Conservation (phyloP, 1,140 invertebrate genomes). For the Chironomus tepperi region DNA sequence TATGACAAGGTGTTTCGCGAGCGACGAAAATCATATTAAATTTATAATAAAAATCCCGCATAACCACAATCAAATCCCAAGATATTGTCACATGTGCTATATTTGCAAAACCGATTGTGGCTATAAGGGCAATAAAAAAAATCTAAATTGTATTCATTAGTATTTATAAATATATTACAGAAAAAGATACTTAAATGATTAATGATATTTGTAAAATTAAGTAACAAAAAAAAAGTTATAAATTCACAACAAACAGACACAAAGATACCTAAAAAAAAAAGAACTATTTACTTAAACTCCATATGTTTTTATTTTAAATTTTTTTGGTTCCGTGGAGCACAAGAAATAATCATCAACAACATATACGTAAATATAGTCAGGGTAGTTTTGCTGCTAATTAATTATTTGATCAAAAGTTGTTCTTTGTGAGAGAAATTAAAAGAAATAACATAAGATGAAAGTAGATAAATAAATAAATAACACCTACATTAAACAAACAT, state of each 20-base stretch:
- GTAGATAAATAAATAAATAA: background rate
- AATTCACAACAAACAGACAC: background rate
- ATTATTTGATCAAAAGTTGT: background rate
- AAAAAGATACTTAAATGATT: too few relatives aligned
- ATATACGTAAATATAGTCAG: constrained; percentile 22
- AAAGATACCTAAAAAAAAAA: too few relatives aligned
- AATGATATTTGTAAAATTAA: background rate
- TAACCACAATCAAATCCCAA: too few relatives aligned
- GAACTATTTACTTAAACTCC: too few relatives aligned
- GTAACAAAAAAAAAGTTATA: background rate
- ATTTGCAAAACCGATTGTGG: too few relatives aligned
- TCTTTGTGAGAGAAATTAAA: background rate
- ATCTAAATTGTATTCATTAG: too few relatives aligned
- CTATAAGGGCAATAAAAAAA: too few relatives aligned
- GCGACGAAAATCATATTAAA: constrained; percentile 18
- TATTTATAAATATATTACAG: too few relatives aligned
- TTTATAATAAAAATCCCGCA: background rate
- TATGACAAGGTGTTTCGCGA: constrained; percentile 3
- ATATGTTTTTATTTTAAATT: background rate
- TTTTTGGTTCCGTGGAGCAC: background rate
- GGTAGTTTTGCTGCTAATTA: constrained; percentile 16
- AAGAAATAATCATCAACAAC: background rate
- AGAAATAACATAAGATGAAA: background rate
- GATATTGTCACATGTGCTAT: too few relatives aligned
- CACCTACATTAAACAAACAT: background rate